Evolutionary conservation across 2,113 vertebrate species (phyloP), one percentile per base, ranked within the genome.

Genomic region (Syrmaticus mikado): DNA sequence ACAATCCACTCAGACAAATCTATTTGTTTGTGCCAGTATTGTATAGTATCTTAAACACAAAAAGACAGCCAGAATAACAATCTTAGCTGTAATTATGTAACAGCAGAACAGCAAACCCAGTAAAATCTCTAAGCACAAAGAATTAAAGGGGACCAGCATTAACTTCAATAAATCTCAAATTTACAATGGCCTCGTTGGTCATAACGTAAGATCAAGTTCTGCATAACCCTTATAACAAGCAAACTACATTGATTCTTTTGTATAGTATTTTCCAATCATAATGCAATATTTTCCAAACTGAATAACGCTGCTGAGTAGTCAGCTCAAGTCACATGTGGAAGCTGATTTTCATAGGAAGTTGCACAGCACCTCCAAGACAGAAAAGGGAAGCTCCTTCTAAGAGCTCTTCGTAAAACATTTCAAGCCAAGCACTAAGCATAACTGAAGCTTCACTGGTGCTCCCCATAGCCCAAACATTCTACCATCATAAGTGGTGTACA

Each of bases 31-130:
- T 70, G 72, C 13, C 46, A 71, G 60, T 55, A 87, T 67, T 46
- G 79, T 45, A 71, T 8, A 66, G 36, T 76, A 85, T 70, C 85
- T 92, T 80, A 76, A 87, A 87, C 13, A 89, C 78, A 92, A 32
- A 92, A 91, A 43, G 32, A 46, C 34, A 53, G 27, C 15, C 15
- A 53, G 27, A 53, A 28, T 53, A 53, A 53, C 5, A 5, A 53
- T 17, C 5, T 53, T 28, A 30, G 27, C 15, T 53, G 52, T 53
- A 16, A 17, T 30, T 53, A 30, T 30, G 15, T 17, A 28, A 53
- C 52, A 85, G 60, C 34, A 38, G 11, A 73, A 62, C 5, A 66
- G 64, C 50, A 94, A 5, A 68, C 53, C 50, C 74, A 74, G 46
- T 40, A 62, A 7, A 8, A 46, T 77, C 50, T 91, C 61, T 50